Conservation (phyloP, 1,140 invertebrate genomes). For the Zaprionus davidi region DNA sequence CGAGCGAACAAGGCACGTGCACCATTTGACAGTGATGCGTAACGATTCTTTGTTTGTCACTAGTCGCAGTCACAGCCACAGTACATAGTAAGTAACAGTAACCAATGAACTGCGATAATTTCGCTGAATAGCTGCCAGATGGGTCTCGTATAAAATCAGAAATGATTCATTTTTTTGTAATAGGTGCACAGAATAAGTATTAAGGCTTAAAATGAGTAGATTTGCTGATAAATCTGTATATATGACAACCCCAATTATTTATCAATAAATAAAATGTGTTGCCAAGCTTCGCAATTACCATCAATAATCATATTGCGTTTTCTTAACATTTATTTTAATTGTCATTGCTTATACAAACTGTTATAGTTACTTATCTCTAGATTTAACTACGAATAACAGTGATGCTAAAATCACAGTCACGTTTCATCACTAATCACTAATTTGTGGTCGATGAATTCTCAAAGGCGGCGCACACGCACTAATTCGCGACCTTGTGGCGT, state of each 20-base stretch:
- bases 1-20: slow-evolving; percentile 56
- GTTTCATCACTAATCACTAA: slow-evolving; percentile 28
- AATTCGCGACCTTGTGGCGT: slow-evolving; percentile 59
- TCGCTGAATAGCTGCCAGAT: too few relatives aligned
- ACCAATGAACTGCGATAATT: too few relatives aligned
- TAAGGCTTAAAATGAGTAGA: neutral
- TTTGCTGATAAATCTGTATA: too few relatives aligned
- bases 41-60: neutral
- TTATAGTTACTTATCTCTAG: neutral
- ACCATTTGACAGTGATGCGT: slow-evolving; percentile 47
- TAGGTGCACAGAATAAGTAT: neutral
- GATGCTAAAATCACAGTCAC: slow-evolving; percentile 6
- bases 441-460: slow-evolving; percentile 13
- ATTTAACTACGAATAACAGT: neutral
- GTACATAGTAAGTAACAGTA: too few relatives aligned
- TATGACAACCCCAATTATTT: too few relatives aligned
- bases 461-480: slow-evolving; percentile 46
- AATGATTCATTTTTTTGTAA: too few relatives aligned
- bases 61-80: neutral
- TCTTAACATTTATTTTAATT: too few relatives aligned
- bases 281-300: neutral
- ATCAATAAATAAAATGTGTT: too few relatives aligned
- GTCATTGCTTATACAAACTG: too few relatives aligned
- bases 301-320: neutral
- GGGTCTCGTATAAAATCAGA: too few relatives aligned